A percentile compares a stretch with the other conserved stretches of the same genome.
Conservation (phyloP, 2,888 invertebrate genomes). For the Griposia aprilina region DNA sequence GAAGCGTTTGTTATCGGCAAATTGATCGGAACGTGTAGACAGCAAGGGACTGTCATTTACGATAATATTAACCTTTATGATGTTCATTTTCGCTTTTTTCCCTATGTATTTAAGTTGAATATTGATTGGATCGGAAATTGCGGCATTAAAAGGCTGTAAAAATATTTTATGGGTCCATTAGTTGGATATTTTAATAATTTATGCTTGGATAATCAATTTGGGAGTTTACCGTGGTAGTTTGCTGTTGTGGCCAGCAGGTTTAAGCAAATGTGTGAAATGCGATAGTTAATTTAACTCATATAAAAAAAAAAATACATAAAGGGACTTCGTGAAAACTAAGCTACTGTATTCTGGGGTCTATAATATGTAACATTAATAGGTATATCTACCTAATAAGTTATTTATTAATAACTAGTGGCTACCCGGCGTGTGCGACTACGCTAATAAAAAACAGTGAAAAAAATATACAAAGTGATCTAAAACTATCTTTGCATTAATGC, state of each 20-base stretch:
- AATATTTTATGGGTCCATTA: constrained; percentile 45
- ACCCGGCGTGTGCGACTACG: no score
- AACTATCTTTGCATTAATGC: no score
- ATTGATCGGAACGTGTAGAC: constrained; percentile 65
- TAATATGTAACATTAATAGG: neutral
- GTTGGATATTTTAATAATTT: constrained; percentile 22
- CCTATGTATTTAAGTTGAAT: constrained; percentile 21
- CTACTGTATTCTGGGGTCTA: neutral
- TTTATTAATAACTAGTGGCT: neutral
- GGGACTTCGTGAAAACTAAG: neutral
- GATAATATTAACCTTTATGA: constrained; percentile 53
- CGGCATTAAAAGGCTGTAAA: constrained; percentile 30
- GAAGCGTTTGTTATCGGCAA: constrained; percentile 60
- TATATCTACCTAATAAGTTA: neutral
- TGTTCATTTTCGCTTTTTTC: constrained; percentile 33
- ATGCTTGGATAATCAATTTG: constrained; percentile 37
- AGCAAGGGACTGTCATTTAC: constrained; percentile 39
- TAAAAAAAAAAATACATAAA: neutral
- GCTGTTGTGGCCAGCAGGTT: neutral
- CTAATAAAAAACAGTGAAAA: no score
- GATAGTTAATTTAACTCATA: neutral
- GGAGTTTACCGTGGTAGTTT: neutral
- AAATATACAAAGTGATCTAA: no score
- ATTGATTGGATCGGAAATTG: constrained; percentile 46
- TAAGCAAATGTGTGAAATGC: neutral